Base-by-base conservation (phyloP, 2,888 invertebrate species). In the Phlogophora meticulosa region DNA sequence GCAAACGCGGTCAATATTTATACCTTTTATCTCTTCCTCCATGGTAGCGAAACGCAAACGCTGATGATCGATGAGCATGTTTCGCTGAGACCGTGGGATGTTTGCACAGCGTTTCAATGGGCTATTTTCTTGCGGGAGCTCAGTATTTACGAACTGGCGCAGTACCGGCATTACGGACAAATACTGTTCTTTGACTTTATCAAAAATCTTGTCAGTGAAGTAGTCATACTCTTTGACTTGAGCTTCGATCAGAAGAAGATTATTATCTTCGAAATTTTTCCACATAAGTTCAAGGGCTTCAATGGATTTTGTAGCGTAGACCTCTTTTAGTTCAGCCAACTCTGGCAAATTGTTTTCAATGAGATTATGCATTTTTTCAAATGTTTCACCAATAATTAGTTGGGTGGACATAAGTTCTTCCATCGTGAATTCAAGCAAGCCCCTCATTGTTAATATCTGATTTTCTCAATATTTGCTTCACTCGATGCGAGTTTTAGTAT, bases 331-430 rank as follows among this genome's bases (percentile, higher is more conserved):
- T 40, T 49, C 15, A 11, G 11, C 0, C 20, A 72, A 49, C 7
- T 74, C 28, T 24, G 34, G 10, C 1, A 28, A 17, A n/a, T 53
- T 36, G 9, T 42, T 38, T 15, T 42, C 10, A 45, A 60, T 56
- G 7, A 28, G 4, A 34, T 42, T 13, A 17, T 51, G 13, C 17
- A 76, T 20, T 45, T 22, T 51, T 4, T 51, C 13, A 51, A 72
- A 51, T 36, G 55, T 72, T 51, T 51, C 36, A 28, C 40, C 45
- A 7, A 69, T 76, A 22, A 34, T 13, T 40, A 60, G 3, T 20
- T 72, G 76, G 10, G 24, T 72, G 32, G 60, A 49, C 36, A 72
- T 56, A 11, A 76, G 43, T n/a, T 70, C 55, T 13, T 17, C 9
- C 55, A 51, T 52, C 7, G 43, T 24, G 17, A 70, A 69, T 49